Base-by-base conservation (phyloP, 1,140 invertebrate genomes). In the Drusus annulatus region DNA sequence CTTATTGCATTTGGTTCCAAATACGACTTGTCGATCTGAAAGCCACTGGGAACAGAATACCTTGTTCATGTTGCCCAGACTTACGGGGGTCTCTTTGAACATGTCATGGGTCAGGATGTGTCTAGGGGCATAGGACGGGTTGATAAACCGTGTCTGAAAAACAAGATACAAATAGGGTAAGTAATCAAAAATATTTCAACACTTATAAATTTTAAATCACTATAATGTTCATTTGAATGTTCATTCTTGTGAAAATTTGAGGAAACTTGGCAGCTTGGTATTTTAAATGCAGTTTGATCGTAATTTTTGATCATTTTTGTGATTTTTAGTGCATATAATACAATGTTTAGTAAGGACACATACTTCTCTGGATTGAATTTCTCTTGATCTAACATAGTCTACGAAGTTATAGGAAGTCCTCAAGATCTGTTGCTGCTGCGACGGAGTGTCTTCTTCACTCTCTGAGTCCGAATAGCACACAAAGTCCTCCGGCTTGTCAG, bases 1-100 rank as follows among this genome's bases (percentile, higher is more conserved):
- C 92, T 98, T 98, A 90, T 98, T 98, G 88, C 98, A 99, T 88
- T 99, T 99, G 28, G 97, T 98, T 50, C 97, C 97, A 89, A 98
- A 97, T 3, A 98, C 96, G 78, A 98, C 95, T 91, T 98, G 97
- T 86, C 96, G 92, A 89, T 98, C 96, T 85, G 95, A 97, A 17
- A 99, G 91, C 97, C 98, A 99, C 88, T 98, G 95, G 0, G 97
- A 97, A 88, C 97, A 97, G 90, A 98, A 98, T 58, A 98, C 95
- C 92, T 99, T 99, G 89, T 99, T 98, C 89, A 98, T 95, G 86
- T 94, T 96, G 84, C 94, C 94, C 75, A 97, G 90, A 86, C 92
- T 93, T 85, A 97, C 93, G 3, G 95, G 93, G 69, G 94, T 94
- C 88, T 97, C 96, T 86, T 94, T 94, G 84, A 96, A 94, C 91